These are phyloP conservation scores for Fistularia tabacaria DNA, from an alignment of 2,797 vertebrate genomes.

Conservation along the genomic window DNA sequence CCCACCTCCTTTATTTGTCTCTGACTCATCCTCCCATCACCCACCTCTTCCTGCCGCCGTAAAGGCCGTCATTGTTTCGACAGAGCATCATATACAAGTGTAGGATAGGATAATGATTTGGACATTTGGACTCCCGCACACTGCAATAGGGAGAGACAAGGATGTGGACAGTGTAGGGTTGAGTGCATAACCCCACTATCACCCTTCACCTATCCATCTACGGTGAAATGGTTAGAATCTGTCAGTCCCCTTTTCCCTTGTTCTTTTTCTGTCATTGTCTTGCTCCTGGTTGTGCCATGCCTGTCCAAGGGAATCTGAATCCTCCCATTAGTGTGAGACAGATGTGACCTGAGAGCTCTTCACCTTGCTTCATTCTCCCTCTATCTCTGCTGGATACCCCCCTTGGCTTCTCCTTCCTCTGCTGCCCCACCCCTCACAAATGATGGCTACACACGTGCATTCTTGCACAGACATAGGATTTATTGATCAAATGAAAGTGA, in stretches of 20 bases:
- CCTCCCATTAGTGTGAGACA: conserved; percentile 16
- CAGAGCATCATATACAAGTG: conserved; percentile 28
- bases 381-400: conserved; percentile 12
- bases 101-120: conserved; percentile 52
- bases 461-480: conserved; percentile 13
- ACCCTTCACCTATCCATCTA: conserved; percentile 32
- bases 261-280: conserved; percentile 7
- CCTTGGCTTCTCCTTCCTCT: conserved; percentile 30
- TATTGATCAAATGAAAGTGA: conserved; percentile 20
- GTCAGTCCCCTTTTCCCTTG: conserved; percentile 7
- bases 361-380: conserved; percentile 40
- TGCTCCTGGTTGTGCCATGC: conserved; percentile 16
- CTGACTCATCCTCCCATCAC: conserved; percentile 56
- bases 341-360: conserved; percentile 59
- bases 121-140: conserved; percentile 53
- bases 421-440: conserved; percentile 17
- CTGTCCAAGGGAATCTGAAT: conserved; percentile 50
- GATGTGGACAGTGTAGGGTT: conserved; percentile 37
- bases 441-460: conserved; percentile 14
- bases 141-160: conserved; percentile 29
- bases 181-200: conserved; percentile 7
- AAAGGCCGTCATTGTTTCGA: conserved; percentile 18
- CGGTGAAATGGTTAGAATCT: conserved; percentile 22
- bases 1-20: conserved; percentile 21
- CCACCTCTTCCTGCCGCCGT: conserved; percentile 24